Base-by-base conservation (phyloP, 2,797 vertebrate species). In the Menidia menidia region DNA sequence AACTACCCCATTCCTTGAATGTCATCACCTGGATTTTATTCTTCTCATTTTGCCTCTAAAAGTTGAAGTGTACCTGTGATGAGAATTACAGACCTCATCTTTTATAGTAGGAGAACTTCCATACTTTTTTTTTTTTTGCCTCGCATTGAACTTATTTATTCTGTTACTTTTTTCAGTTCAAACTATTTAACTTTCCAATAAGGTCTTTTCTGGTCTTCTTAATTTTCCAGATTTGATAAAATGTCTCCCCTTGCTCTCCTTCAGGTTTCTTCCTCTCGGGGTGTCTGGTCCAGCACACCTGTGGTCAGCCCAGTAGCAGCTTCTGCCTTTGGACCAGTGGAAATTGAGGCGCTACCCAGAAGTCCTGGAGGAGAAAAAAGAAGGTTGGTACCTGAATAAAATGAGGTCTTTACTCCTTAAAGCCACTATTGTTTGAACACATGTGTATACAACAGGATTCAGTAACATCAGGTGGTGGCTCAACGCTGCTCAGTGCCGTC, bases 311-410 rank as follows among this genome's bases (percentile, higher is more conserved):
- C 94, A 15, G 79, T 73, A 0, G 72, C 94, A 67, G 87, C 94
- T 50, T 84, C 94, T 72, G 92, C 89, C 8, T 93, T 95, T 35
- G 85, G 92, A 72, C 92, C 96, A 0, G 90, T 97, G 83, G 96
- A 98, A 86, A 96, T 96, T 52, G 95, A 96, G 83, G 93, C 95
- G 80, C 91, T 97, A 60, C 95, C 96, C 56, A 92, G 93, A 68
- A 97, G 94, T 86, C 95, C 96, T 1, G 95, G 95, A 72, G 88
- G 84, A 18, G 95, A 96, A 80, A 97, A 94, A 82, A 96, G 95
- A 88, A 96, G 97, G 97, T 98, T 87, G 45, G 95, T 85, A 16
- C 54, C 43, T 19, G 3, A 25, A 32, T 39, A 53, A 52, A n/a
- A 16, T 18, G 41, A 35, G 48, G 3, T 52, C 6, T 52, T 52